Evolutionary conservation across 2,797 vertebrate genomes (phyloP).

Genomic region (Typhlichthys subterraneus): DNA sequence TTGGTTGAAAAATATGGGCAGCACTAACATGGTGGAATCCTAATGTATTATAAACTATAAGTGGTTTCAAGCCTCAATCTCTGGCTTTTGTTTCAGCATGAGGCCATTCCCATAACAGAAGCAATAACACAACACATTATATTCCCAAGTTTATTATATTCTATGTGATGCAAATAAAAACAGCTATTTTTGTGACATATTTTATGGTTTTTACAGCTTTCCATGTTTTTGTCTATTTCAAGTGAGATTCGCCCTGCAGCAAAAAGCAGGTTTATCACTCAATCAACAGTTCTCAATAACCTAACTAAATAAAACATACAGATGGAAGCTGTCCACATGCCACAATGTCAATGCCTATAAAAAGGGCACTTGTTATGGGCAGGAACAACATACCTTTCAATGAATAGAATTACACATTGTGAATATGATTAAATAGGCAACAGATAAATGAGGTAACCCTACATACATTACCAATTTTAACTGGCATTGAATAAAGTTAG

Average conservation of each 20-base stretch:
- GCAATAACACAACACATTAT: conserved; percentile 17
- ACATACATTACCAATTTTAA: too few relatives aligned
- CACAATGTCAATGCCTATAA: background rate
- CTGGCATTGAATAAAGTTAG: background rate
- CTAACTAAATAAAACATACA: conserved; percentile 13
- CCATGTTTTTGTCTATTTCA: conserved; percentile 22
- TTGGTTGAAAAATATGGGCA: conserved; percentile 61
- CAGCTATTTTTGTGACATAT: conserved; percentile 4
- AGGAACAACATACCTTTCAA: background rate
- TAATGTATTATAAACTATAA: conserved; percentile 59
- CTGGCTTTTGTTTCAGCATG: conserved; percentile 28
- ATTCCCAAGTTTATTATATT: background rate
- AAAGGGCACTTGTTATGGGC: conserved; percentile 1
- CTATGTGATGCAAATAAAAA: conserved; percentile 24
- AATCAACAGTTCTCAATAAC: background rate
- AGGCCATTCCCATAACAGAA: conserved; percentile 34
- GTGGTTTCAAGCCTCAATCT: conserved; percentile 47
- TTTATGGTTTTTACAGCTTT: background rate
- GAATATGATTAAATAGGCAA: background rate
- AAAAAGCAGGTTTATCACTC: background rate
- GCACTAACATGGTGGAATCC: conserved; percentile 53
- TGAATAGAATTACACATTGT: background rate
- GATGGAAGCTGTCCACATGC: background rate
- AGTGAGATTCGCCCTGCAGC: background rate
- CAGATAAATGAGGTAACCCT: background rate